Evolutionary conservation across 1,140 invertebrate genomes (phyloP).

Genomic region (Hydropsyche tenuis): DNA sequence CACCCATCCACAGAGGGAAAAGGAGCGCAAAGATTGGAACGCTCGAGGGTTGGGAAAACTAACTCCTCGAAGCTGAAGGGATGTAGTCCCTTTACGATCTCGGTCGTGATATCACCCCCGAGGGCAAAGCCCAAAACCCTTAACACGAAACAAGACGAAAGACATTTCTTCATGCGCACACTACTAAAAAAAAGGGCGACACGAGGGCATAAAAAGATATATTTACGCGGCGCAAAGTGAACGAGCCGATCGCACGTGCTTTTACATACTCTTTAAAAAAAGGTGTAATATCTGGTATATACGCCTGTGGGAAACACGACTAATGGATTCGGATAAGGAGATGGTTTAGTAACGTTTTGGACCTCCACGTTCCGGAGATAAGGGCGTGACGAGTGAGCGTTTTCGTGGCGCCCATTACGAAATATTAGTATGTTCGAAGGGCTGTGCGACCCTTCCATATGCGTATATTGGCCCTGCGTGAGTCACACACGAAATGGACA

Average conservation of each 20-base stretch:
- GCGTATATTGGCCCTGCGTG: too few relatives aligned
- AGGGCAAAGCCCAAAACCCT: background rate
- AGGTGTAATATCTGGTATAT: too few relatives aligned
- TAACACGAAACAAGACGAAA: slow-evolving; percentile 3
- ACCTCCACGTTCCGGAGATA: too few relatives aligned
- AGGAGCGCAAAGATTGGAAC: slow-evolving; percentile 5
- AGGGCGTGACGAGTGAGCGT: too few relatives aligned
- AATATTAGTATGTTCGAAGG: too few relatives aligned
- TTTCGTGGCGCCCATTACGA: too few relatives aligned
- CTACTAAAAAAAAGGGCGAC: background rate
- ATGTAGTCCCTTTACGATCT: slow-evolving; percentile 2
- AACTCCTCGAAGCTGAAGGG: background rate
- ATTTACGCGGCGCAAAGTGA: background rate
- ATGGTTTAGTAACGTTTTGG: too few relatives aligned
- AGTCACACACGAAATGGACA: too few relatives aligned
- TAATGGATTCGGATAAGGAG: too few relatives aligned
- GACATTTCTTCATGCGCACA: background rate
- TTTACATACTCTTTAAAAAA: background rate
- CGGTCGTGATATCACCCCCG: slow-evolving; percentile 18
- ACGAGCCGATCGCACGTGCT: background rate
- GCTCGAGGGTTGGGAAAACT: background rate
- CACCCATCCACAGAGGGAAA: background rate
- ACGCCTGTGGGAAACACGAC: too few relatives aligned
- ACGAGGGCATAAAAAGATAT: background rate
- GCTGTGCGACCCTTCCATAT: too few relatives aligned